phyloP scores from a whole-genome alignment of 2,797 vertebrate genomes.

The Thripadectes ignobilis region DNA sequence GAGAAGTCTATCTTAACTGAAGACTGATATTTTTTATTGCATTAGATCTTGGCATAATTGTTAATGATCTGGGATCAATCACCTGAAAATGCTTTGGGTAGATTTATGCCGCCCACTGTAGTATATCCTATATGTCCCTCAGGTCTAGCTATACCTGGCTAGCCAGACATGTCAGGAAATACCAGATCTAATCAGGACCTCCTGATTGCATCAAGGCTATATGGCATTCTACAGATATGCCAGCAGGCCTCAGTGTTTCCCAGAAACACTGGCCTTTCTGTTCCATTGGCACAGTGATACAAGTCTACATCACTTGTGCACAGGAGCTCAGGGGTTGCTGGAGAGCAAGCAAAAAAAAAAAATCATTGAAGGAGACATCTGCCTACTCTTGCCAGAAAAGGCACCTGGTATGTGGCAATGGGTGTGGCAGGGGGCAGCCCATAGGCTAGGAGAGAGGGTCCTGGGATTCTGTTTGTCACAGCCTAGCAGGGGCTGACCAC shows the following conservation, averaged over 20 bases:
- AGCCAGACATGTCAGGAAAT: neutral
- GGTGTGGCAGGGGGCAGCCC: neutral
- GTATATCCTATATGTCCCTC: neutral
- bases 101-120: neutral
- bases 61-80: neutral
- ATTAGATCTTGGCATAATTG: neutral
- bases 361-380: neutral
- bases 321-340: accelerated
- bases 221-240: neutral
- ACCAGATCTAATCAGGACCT: neutral
- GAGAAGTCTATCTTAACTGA: neutral
- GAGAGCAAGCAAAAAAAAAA: neutral
- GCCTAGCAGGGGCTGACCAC: neutral
- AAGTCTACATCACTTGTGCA: neutral
- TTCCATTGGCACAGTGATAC: neutral
- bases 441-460: accelerated
- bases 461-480: neutral
- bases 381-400: neutral
- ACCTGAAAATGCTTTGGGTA: neutral
- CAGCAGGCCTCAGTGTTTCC: neutral
- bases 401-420: neutral
- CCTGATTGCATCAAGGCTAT: neutral
- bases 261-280: neutral
- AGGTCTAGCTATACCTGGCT: neutral
- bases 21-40: neutral